Evolutionary conservation across 2,797 vertebrate genomes (phyloP), one percentile per base, ranked within the genome.

Genomic region (Dendrocincla fuliginosa): DNA sequence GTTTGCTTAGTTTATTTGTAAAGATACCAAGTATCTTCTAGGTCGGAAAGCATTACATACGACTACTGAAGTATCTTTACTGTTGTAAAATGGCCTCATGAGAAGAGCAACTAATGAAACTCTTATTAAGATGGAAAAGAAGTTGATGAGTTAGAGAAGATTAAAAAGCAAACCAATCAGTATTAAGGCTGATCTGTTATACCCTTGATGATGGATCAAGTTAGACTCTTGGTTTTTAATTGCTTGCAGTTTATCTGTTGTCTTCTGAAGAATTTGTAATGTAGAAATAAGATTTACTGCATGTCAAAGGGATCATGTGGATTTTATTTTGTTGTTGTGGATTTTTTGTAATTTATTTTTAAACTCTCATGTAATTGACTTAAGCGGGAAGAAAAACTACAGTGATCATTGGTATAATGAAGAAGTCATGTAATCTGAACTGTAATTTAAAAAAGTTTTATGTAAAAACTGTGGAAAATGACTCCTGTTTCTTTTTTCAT

Each of bases 81-180:
- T 53, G 25, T 37, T 67, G 30, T 22, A 7, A 80, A 42, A 27
- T n/a, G 60, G 59, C 13, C 52, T 94, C 37, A 37, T 74, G 88
- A 96, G 94, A 92, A 93, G 35, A 61, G 37, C 16, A 94, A 70
- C 46, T 83, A 95, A 90, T 77, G 84, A 96, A 96, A 82, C 33
- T 37, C 61, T 95, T 91, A 91, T 59, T 96, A 87, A 70, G 76
- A 90, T 32, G 30, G 63, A 71, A 83, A 92, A 73, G 44, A 93
- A 93, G 88, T 32, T 94, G 79, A 93, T 93, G 86, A 97, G 69
- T 73, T 90, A 37, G 76, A 90, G 63, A 93, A 94, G 76, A 93
- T 96, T 95, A 93, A 94, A 92, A 83, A 93, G 50, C 44, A 86
- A 57, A 90, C 95, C 78, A 94, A 82, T 87, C 59, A 37, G 76